These are phyloP conservation scores for Mongoloraphidia duomilia DNA, from an alignment of 2,888 invertebrate genomes.

Conservation along the genomic window DNA sequence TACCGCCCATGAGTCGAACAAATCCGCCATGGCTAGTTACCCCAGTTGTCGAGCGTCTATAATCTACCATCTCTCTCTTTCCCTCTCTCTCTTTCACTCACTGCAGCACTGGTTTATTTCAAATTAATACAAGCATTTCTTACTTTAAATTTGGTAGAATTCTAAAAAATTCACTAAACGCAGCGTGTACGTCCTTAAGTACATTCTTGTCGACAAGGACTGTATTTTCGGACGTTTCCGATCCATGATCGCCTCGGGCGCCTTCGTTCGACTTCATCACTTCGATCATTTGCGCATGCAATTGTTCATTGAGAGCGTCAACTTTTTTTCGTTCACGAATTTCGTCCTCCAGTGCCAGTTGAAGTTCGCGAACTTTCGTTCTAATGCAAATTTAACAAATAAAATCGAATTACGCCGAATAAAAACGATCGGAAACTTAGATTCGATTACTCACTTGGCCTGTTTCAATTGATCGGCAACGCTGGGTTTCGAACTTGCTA, in stretches of 20 bases:
- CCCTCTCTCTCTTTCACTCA: background rate
- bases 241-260: background rate
- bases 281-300: conserved; percentile 43
- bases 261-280: conserved; percentile 24
- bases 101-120: too few relatives aligned
- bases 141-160: background rate
- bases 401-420: background rate
- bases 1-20: too few relatives aligned
- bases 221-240: too few relatives aligned
- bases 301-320: conserved; percentile 43
- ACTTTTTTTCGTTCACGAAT: conserved; percentile 44
- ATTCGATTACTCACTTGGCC: background rate
- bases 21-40: background rate
- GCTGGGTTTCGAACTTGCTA: background rate
- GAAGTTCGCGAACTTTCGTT: conserved; percentile 23
- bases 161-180: conserved; percentile 2
- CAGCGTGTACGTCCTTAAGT: conserved; percentile 1
- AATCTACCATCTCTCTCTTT: background rate
- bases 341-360: conserved; percentile 46
- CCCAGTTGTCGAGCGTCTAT: background rate
- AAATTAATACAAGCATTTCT: too few relatives aligned
- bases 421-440: background rate
- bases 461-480: conserved; percentile 3
- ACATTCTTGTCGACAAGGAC: conserved; percentile 1
- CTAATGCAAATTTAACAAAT: background rate